Evolutionary conservation across 1,140 invertebrate genomes (phyloP).

Genomic region (Leguminivora glycinivorella): DNA sequence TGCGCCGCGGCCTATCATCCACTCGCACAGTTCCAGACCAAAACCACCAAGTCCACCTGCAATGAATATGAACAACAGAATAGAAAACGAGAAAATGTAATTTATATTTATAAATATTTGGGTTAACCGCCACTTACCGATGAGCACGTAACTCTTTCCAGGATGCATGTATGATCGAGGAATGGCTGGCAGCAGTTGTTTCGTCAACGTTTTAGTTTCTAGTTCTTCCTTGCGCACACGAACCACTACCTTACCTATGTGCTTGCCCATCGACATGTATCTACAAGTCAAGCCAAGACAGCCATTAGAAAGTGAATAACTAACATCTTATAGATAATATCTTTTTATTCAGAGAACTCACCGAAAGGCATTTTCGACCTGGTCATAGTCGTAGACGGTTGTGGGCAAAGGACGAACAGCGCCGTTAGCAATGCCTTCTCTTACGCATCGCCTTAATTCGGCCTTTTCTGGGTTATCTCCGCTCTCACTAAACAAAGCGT

Average conservation of each 20-base stretch:
- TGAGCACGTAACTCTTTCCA: slow-evolving; percentile 92
- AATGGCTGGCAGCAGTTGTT: slow-evolving; percentile 85
- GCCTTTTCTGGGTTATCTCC: slow-evolving; percentile 84
- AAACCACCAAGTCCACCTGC: slow-evolving; percentile 95
- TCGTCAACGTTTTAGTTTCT: slow-evolving; percentile 61
- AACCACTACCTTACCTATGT: slow-evolving; percentile 97
- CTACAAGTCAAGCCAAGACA: slow-evolving; percentile 47
- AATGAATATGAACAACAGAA: not conserved
- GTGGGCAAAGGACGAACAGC: slow-evolving; percentile 90
- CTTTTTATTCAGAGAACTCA: slow-evolving; percentile 34
- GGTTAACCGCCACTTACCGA: slow-evolving; percentile 45
- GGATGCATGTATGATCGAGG: slow-evolving; percentile 93
- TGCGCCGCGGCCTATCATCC: slow-evolving; percentile 93
- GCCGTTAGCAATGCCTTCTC: slow-evolving; percentile 90
- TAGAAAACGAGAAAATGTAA: not conserved
- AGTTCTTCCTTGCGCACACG: slow-evolving; percentile 90
- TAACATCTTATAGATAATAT: not conserved
- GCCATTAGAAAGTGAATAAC: not conserved
- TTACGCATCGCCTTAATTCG: slow-evolving; percentile 86
- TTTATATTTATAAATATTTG: not conserved
- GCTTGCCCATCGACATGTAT: slow-evolving; percentile 97
- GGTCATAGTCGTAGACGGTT: slow-evolving; percentile 89
- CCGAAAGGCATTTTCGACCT: slow-evolving; percentile 96
- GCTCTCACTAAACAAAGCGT: slow-evolving; percentile 90
- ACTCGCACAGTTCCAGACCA: slow-evolving; percentile 94